These are phyloP conservation scores for Peromyscus aztecus DNA, from an alignment of 2,797 vertebrate genomes.

Conservation along the genomic window DNA sequence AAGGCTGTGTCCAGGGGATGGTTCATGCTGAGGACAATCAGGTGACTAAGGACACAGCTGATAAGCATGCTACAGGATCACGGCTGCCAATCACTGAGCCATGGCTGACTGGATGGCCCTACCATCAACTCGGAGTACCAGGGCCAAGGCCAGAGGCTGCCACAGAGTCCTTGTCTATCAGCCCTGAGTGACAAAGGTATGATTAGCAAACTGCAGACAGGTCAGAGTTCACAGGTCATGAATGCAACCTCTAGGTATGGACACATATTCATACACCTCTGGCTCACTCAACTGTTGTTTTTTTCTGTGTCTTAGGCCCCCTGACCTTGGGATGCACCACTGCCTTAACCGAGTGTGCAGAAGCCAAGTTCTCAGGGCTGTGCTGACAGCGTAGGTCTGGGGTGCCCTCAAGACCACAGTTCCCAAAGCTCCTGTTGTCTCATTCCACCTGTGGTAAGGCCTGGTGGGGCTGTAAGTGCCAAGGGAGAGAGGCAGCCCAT, in stretches of 20 bases:
- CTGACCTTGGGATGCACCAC: not conserved
- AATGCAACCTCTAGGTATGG: accelerated
- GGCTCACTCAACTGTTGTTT: not conserved
- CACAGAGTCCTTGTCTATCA: accelerated
- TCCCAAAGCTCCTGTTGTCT: not conserved
- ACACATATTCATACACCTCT: not conserved
- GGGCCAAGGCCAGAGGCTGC: not conserved
- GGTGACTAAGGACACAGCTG: not conserved
- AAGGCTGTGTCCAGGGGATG: not conserved
- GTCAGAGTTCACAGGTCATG: not conserved
- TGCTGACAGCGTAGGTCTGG: too few relatives aligned
- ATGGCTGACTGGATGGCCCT: not conserved
- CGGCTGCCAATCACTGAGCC: not conserved
- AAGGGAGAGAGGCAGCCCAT: not conserved
- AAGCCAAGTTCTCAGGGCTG: not conserved
- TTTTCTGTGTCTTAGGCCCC: not conserved
- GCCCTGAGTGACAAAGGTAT: accelerated
- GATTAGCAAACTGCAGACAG: not conserved
- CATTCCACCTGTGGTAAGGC: not conserved
- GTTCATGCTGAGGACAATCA: not conserved
- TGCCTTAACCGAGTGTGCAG: not conserved
- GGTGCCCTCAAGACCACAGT: not conserved
- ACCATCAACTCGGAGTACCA: not conserved
- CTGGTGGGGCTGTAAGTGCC: not conserved
- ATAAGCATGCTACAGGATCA: not conserved